Percentiles rank a stretch among this genome's conserved stretches.
phyloP scores from a whole-genome alignment of 2,888 invertebrate genomes.

The Morpho deidamia region DNA sequence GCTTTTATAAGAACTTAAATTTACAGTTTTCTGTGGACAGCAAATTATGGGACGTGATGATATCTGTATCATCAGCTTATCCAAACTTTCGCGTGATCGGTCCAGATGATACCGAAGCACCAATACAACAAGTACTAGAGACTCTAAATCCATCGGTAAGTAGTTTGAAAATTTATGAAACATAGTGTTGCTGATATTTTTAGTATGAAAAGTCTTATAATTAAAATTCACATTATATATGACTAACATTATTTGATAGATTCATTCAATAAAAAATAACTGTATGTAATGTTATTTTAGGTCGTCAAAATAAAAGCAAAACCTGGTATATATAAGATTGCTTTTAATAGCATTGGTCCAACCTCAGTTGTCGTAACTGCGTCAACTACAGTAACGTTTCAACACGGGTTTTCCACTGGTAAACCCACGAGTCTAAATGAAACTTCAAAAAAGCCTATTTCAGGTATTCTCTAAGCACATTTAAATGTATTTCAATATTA shows the following conservation, averaged over 20 bases:
- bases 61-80: slow-evolving; percentile 38
- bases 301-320: slow-evolving; percentile 31
- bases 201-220: too few relatives aligned
- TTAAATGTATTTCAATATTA: background rate
- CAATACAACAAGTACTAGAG: slow-evolving; percentile 26
- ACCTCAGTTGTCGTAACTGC: slow-evolving; percentile 34
- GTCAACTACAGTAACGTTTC: slow-evolving; percentile 37
- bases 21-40: slow-evolving; percentile 40
- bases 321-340: slow-evolving; percentile 34
- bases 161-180: too few relatives aligned
- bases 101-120: slow-evolving; percentile 32
- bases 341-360: slow-evolving; percentile 30
- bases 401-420: slow-evolving; percentile 42
- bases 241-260: too few relatives aligned
- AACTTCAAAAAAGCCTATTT: slow-evolving; percentile 39
- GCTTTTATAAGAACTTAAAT: too few relatives aligned
- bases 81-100: slow-evolving; percentile 25
- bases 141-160: too few relatives aligned
- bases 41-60: slow-evolving; percentile 29
- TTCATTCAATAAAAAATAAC: too few relatives aligned
- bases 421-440: slow-evolving; percentile 35
- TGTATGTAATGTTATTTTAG: slow-evolving; percentile 26
- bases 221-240: too few relatives aligned
- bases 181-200: too few relatives aligned
- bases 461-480: slow-evolving; percentile 30